Conservation (phyloP, 2,797 vertebrate genomes). For the Aplochiton taeniatus region DNA sequence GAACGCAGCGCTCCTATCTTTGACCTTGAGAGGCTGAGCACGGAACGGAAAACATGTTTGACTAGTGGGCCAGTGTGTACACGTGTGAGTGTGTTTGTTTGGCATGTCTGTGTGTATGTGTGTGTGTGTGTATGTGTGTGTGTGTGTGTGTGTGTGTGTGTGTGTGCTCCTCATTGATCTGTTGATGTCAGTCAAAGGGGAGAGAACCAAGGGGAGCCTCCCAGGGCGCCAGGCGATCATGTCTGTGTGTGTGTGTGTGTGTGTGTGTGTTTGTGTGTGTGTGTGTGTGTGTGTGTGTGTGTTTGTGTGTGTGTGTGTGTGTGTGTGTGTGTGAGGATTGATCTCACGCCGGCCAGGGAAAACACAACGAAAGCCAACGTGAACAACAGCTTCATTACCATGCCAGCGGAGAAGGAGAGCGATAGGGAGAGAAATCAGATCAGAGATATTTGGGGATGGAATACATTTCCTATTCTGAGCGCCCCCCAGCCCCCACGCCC, state of each 20-base stretch:
- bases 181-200: conserved; percentile 46
- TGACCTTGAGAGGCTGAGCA: conserved; percentile 48
- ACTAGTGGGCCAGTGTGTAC: conserved; percentile 4
- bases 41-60: conserved; percentile 12
- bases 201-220: conserved; percentile 30
- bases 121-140: conserved; percentile 15
- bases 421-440: conserved; percentile 12
- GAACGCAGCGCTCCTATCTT: conserved; percentile 17
- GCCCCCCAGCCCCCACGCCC: too few species aligned
- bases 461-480: background rate
- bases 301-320: background rate
- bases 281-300: background rate
- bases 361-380: conserved; percentile 25
- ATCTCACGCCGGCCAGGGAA: conserved; percentile 25
- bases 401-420: background rate
- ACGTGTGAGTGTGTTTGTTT: background rate
- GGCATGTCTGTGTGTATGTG: conserved; percentile 1
- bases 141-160: conserved; percentile 21
- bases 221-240: conserved; percentile 5
- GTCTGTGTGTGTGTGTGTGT: background rate
- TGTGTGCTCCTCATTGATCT: conserved; percentile 64
- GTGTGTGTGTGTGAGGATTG: conserved; percentile 22
- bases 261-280: background rate
- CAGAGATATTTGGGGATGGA: too few species aligned
- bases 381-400: conserved; percentile 5